phyloP scores from a whole-genome alignment of 2,888 invertebrate species.

The Drosophila lutescens region DNA sequence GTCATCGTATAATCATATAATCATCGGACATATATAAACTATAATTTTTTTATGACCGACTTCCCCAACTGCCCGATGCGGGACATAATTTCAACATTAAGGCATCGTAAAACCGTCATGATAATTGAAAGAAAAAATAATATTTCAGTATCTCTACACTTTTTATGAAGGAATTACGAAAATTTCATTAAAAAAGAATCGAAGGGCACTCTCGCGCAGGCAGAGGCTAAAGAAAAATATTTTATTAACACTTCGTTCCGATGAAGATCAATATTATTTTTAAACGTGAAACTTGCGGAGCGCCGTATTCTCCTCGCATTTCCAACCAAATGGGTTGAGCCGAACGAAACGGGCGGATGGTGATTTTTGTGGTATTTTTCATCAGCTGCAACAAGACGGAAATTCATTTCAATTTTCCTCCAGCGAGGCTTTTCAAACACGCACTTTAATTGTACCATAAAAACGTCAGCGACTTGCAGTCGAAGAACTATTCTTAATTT shows the following conservation, averaged over 20 bases:
- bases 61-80: constrained; percentile 54
- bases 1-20: constrained; percentile 29
- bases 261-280: constrained; percentile 78
- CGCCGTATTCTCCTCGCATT: constrained; percentile 44
- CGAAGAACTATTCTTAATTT: constrained; percentile 62
- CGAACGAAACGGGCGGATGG: constrained; percentile 1
- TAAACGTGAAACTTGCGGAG: constrained; percentile 58
- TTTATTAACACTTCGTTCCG: constrained; percentile 76
- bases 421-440: constrained; percentile 24
- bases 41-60: constrained; percentile 64
- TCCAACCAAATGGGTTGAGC: constrained; percentile 45
- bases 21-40: constrained; percentile 49
- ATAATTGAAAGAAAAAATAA: constrained; percentile 66
- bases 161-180: constrained; percentile 64
- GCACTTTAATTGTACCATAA: constrained; percentile 70
- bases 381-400: constrained; percentile 61
- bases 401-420: constrained; percentile 61
- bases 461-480: constrained; percentile 64
- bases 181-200: constrained; percentile 58
- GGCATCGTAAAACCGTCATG: constrained; percentile 72
- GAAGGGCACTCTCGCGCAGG: constrained; percentile 14
- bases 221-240: constrained; percentile 61
- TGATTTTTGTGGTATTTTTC: constrained; percentile 58
- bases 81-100: constrained; percentile 73
- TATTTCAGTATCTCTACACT: constrained; percentile 35